Percentiles rank a stretch among this genome's conserved stretches.
Conservation (phyloP, 2,888 invertebrate species). For the Glaucopsyche alexis region DNA sequence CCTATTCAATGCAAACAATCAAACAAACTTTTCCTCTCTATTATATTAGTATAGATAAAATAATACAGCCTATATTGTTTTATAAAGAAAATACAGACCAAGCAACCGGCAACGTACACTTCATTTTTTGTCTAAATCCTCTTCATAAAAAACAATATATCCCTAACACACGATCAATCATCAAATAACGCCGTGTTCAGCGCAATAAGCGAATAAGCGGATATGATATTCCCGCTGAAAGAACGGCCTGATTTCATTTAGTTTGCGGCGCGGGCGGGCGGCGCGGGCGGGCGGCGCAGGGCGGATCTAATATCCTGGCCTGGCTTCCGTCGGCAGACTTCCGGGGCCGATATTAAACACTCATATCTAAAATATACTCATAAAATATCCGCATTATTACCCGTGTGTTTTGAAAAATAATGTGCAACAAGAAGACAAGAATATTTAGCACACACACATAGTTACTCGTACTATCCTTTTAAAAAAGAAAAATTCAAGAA, state of each 20-base stretch:
- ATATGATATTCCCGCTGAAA: slow-evolving; percentile 23
- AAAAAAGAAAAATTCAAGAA: neutral
- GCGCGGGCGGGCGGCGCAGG: neutral
- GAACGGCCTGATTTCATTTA: slow-evolving; percentile 32
- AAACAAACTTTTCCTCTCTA: no score
- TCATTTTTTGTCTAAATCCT: neutral
- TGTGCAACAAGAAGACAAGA: neutral
- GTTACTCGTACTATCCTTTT: neutral
- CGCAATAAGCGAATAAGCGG: slow-evolving; percentile 14
- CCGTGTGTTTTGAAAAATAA: neutral
- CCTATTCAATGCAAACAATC: no score
- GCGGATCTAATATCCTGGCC: slow-evolving; percentile 22
- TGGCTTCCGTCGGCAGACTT: slow-evolving; percentile 24
- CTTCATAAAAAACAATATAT: neutral
- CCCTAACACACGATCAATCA: neutral
- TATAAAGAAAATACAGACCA: no score
- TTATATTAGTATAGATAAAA: no score
- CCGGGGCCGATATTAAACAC: slow-evolving; percentile 21
- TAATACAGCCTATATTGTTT: no score
- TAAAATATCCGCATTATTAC: neutral
- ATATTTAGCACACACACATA: no score
- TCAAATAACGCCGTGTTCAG: neutral
- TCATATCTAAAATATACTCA: slow-evolving; percentile 24
- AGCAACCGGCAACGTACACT: no score
- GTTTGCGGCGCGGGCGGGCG: slow-evolving; percentile 27